These are phyloP conservation scores for Xestia xanthographa DNA, from an alignment of 2,888 invertebrate genomes.

Conservation along the genomic window DNA sequence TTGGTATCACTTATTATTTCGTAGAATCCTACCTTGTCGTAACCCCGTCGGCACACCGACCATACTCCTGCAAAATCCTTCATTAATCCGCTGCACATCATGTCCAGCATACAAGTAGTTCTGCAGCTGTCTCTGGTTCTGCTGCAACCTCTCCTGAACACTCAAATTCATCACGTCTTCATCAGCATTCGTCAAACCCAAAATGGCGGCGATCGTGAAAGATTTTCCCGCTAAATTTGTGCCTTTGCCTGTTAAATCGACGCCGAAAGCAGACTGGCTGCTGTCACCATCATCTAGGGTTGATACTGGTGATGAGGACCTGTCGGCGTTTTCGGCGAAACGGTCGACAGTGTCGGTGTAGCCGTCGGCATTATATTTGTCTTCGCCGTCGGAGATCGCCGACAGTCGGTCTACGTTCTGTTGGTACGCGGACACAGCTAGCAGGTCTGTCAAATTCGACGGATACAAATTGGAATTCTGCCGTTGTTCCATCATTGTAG, in stretches of 20 bases:
- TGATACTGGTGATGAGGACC: slow-evolving; percentile 82
- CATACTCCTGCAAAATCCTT: slow-evolving; percentile 82
- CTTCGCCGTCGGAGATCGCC: slow-evolving; percentile 77
- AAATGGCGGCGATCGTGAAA: slow-evolving; percentile 97
- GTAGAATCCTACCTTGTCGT: slow-evolving; percentile 80
- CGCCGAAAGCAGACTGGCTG: slow-evolving; percentile 84
- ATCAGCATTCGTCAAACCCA: slow-evolving; percentile 92
- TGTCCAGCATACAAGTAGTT: slow-evolving; percentile 85
- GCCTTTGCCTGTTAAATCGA: slow-evolving; percentile 85
- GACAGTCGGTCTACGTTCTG: slow-evolving; percentile 79
- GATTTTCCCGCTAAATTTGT: slow-evolving; percentile 92
- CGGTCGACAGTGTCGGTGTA: slow-evolving; percentile 72
- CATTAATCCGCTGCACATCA: slow-evolving; percentile 84
- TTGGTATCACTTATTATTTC: neutral
- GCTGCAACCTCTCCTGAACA: slow-evolving; percentile 88
- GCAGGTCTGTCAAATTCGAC: slow-evolving; percentile 81
- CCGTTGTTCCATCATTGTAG: slow-evolving; percentile 84
- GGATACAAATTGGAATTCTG: slow-evolving; percentile 79
- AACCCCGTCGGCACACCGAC: slow-evolving; percentile 78
- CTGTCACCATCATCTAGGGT: slow-evolving; percentile 84
- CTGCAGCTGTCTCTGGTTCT: slow-evolving; percentile 85
- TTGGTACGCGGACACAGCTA: slow-evolving; percentile 82
- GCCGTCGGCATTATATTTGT: slow-evolving; percentile 74
- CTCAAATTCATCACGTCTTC: slow-evolving; percentile 90
- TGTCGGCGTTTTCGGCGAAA: slow-evolving; percentile 75